phyloP scores from a whole-genome alignment of 1,140 invertebrate genomes.

The Octopus bimaculoides region DNA sequence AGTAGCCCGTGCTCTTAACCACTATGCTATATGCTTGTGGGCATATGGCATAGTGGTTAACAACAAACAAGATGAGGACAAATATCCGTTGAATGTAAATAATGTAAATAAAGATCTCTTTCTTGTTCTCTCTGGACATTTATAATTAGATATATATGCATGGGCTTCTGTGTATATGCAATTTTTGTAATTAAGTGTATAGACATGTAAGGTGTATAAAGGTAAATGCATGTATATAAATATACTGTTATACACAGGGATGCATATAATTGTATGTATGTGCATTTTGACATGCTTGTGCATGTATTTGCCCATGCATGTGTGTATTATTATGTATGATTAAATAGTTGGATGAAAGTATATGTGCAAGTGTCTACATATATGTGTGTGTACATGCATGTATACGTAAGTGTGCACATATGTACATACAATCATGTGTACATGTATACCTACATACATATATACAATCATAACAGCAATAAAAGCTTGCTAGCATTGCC shows the following conservation, averaged over 20 bases:
- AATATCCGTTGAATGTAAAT: no score
- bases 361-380: neutral
- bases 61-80: no score
- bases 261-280: neutral
- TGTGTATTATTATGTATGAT: neutral
- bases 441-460: constrained; percentile 16
- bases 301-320: neutral
- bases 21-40: no score
- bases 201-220: neutral
- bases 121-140: no score
- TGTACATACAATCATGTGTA: constrained; percentile 14
- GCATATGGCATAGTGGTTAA: no score
- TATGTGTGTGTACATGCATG: neutral
- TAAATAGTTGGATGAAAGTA: neutral
- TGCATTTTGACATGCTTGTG: neutral
- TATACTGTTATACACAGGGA: neutral
- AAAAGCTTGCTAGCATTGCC: no score
- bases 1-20: no score
- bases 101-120: no score
- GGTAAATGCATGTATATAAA: neutral
- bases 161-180: no score
- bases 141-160: no score
- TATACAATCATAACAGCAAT: neutral
- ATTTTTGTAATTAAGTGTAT: no score
- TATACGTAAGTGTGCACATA: constrained; percentile 2